Base-by-base conservation (phyloP, 2,797 vertebrate species). In the Benthosema pterotum region DNA sequence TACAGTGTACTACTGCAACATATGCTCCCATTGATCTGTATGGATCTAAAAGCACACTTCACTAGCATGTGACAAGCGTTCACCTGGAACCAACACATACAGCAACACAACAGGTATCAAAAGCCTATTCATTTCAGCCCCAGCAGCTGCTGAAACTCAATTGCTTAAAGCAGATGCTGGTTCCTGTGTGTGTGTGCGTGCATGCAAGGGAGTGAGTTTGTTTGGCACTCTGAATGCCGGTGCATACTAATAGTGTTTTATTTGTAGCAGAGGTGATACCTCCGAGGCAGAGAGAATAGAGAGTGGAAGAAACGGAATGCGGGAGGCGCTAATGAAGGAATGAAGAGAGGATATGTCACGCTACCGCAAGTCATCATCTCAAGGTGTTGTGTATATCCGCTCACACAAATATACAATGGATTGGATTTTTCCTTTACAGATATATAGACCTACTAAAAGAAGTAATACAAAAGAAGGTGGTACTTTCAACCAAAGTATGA, bases 181-280 rank as follows among this genome's bases (percentile, higher is more conserved):
- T 71, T 66, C 51, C 19, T 55, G 25, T 55, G 52, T 46, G 42
- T 19, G 43, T 46, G 52, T 13, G 38, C 4, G 43, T 49, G 50
- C 22, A 42, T 52, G 61, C 7, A 7, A 1, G 28, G 3, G 47
- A 49, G 50, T 32, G 46, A 52, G 59, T 38, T 52, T 62, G 67
- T 59, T 78, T 13, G 16, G 47, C 58, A 28, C n/a, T 38, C 61
- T 63, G 73, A 77, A 77, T 82, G 72, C 55, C 67, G 74, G 63
- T 64, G 74, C 75, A 83, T 84, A 68, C 78, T 86, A 82, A 87
- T 71, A 52, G 51, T 57, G 74, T 79, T 83, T 75, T 79, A 73
- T 82, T 84, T 83, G 75, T 49, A 53, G 67, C 69, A 74, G 17
- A 9, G 77, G 82, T 80, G 80, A 85, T 84, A 88, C 83, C 79